These are phyloP conservation scores for Scaptomyza parva DNA, from an alignment of 2,888 invertebrate genomes.

Conservation along the genomic window DNA sequence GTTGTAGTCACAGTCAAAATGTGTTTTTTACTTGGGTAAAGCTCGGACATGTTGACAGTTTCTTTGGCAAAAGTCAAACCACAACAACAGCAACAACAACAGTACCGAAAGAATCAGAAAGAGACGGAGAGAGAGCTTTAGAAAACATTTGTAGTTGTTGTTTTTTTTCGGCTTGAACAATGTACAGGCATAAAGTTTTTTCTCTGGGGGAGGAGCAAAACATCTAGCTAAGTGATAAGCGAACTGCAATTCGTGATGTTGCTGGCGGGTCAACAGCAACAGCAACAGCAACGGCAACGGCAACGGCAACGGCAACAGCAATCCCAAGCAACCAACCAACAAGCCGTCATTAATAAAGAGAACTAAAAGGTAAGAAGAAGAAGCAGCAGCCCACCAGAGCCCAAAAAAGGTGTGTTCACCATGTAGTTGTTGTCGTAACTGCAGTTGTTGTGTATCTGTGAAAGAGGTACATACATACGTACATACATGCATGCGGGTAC, in stretches of 20 bases:
- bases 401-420: slow-evolving; percentile 52
- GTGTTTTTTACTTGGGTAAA: not conserved
- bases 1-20: slow-evolving; percentile 5
- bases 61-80: slow-evolving; percentile 11
- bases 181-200: slow-evolving; percentile 8
- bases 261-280: slow-evolving; percentile 44
- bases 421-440: slow-evolving; percentile 10
- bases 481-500: slow-evolving; percentile 24
- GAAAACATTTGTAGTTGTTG: slow-evolving; percentile 4
- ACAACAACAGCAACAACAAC: not conserved
- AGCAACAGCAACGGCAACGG: slow-evolving; percentile 26
- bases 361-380: slow-evolving; percentile 31
- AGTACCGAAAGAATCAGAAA: no score
- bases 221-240: slow-evolving; percentile 37
- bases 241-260: slow-evolving; percentile 46
- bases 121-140: slow-evolving; percentile 6
- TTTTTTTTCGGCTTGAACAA: not conserved
- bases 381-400: slow-evolving; percentile 5
- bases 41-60: slow-evolving; percentile 40
- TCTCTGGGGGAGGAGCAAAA: slow-evolving; percentile 57
- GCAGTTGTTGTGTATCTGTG: slow-evolving; percentile 33
- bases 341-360: slow-evolving; percentile 43
- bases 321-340: slow-evolving; percentile 40
- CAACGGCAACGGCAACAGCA: slow-evolving; percentile 32
- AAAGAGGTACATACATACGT: slow-evolving; percentile 25